Evolutionary conservation across 2,113 vertebrate species (phyloP), one percentile per base, ranked within the genome.

Genomic region (Ardeotis arabs): DNA sequence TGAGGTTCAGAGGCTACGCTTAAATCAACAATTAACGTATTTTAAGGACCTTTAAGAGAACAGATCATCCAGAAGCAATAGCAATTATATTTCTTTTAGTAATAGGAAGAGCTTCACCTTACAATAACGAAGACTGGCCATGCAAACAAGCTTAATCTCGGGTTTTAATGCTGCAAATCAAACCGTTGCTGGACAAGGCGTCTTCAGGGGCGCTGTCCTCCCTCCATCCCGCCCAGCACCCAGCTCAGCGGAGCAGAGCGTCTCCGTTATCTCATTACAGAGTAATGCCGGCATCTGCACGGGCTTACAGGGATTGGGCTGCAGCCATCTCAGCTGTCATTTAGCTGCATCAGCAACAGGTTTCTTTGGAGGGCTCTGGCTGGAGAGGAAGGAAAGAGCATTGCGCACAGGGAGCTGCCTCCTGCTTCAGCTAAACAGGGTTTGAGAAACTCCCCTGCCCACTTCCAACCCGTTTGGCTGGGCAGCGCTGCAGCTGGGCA

Each of bases 151-250:
- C 1, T 31, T 63, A 4, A 83, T 37, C 68, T 66, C 53, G 12
- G 1, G 27, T 27, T 75, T 75, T 9, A 13, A 44, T 1, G 33
- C 59, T 18, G 25, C 33, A 49, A 76, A 78, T 35, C 64, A 60
- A 19, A 12, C 16, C 6, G 0, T 2, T 47, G 55, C 33, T 21
- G n/a, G 37, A 62, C 85, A 12, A 1, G 17, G 52, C 68, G 31
- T 6, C 82, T 69, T 18, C 4, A 1, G 16, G 23, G 10, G 16
- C 0, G 0, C 15, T 4, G 64, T 19, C 35, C 68, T 53, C 55
- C 45, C 62, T 44, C 45, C 9, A 3, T 3, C 39, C 76, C 22
- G 37, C 49, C n/a, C 72, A 67, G 86, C 8, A 5, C 45, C 19
- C 82, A 25, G 59, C 69, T 45, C 41, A 14, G 56, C 41, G 52